Base-by-base conservation (phyloP, 2,113 vertebrate species). In the Paratilapia polleni region DNA sequence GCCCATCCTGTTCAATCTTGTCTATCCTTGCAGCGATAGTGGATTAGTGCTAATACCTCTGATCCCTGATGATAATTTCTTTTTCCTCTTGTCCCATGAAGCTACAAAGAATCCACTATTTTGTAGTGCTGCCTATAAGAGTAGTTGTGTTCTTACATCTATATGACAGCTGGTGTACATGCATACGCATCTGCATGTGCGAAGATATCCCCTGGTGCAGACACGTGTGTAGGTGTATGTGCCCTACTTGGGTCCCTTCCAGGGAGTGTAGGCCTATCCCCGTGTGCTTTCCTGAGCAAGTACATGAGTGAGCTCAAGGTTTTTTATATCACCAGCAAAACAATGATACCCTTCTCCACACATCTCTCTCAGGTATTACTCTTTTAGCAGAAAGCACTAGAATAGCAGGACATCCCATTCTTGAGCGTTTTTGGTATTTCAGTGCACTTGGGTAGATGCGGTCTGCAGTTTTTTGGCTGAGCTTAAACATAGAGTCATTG, bases 1-100 rank as follows among this genome's bases (percentile, higher is more conserved):
- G 73, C 17, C 79, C 61, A 11, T 85, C 57, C 78, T 83, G n/a
- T 66, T 90, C 66, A 19, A 34, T 70, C 77, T 74, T 34, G 19
- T 89, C 64, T 90, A 31, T 91, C 68, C 74, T 58, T 54, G 36
- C 68, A 86, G 60, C 24, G 3, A 81, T 17, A 47, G 61, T 58
- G 77, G 90, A 87, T 87, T 89, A 64, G 43, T 54, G 43, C 58
- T 84, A 83, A 85, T 85, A 56, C 78, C 79, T 85, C 70, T 90
- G 84, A 91, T 88, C 59, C 59, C 15, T 76, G 54, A 43, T 81
- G 85, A 88, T 90, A 28, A 86, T 87, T 73, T 79, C 8, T 60
- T 63, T 81, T 81, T 31, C n/a, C 20, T 83, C 15, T 43, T 74
- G 49, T 83, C 52, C 58, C 34, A 43, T 5, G 73, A 76, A 83